phyloP scores from a whole-genome alignment of 2,113 vertebrate genomes.

The Edolisoma coerulescens region DNA sequence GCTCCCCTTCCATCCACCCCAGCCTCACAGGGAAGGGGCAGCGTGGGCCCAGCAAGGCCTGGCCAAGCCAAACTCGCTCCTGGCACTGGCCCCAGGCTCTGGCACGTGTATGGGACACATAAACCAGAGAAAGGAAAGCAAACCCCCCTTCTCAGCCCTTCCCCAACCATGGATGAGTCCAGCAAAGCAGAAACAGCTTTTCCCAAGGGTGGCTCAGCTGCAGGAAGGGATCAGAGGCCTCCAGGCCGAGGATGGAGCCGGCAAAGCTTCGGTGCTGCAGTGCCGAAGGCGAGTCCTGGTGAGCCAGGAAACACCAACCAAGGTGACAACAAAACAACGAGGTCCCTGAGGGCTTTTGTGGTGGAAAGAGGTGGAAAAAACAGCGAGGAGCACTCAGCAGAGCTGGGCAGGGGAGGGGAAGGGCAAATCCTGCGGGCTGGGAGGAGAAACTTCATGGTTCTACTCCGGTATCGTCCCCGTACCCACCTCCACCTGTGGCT shows the following conservation, averaged over 20 bases:
- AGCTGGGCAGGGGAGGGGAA: not conserved
- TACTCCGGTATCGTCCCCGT: fast-evolving
- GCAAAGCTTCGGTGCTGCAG: not conserved
- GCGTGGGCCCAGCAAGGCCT: fast-evolving
- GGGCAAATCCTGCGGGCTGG: not conserved
- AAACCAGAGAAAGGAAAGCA: no score
- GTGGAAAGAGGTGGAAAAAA: not conserved
- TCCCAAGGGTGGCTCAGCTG: not conserved
- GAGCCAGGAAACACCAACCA: not conserved
- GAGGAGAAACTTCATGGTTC: not conserved
- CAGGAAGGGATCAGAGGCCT: not conserved
- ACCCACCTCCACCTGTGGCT: not conserved
- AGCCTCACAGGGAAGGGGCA: not conserved
- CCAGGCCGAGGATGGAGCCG: not conserved
- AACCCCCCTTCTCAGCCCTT: not conserved
- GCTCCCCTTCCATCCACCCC: not conserved
- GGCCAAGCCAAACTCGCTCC: not conserved
- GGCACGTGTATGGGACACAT: fast-evolving
- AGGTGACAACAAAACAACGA: not conserved
- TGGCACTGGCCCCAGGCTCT: not conserved
- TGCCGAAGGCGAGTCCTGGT: fast-evolving
- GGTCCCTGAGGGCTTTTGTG: not conserved
- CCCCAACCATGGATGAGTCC: fast-evolving
- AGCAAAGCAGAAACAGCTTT: not conserved
- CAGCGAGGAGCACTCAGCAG: fast-evolving